phyloP scores from a whole-genome alignment of 2,113 vertebrate genomes.

The Eretmochelys imbricata region DNA sequence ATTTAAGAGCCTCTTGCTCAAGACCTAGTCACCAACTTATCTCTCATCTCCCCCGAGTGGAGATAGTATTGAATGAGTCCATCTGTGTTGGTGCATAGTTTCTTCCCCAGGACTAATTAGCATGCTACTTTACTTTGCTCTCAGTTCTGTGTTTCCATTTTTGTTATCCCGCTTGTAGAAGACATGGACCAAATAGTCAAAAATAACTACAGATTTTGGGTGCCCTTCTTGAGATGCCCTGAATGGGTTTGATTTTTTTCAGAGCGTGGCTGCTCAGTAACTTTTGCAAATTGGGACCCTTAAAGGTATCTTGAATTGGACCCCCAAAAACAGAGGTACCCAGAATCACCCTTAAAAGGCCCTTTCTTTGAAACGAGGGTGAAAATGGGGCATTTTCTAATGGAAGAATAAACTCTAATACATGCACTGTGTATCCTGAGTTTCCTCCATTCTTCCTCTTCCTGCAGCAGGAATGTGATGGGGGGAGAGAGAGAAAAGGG shows the following conservation, averaged over 20 bases:
- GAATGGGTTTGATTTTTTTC: neutral
- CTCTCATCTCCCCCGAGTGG: neutral
- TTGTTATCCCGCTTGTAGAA: neutral
- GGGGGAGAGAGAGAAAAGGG: neutral
- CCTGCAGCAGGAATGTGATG: neutral
- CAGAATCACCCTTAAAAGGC: neutral
- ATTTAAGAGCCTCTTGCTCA: neutral
- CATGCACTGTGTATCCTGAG: neutral
- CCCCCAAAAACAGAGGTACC: neutral
- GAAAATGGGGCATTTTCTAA: neutral
- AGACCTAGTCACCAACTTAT: neutral
- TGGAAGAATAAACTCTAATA: neutral
- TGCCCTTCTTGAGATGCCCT: neutral
- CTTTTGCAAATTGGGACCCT: neutral
- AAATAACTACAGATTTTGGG: neutral
- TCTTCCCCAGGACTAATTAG: neutral
- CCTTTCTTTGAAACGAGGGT: accelerated
- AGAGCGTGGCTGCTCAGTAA: neutral
- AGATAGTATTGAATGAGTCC: neutral
- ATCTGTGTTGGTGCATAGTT: neutral
- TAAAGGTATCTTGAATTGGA: neutral
- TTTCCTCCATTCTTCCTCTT: neutral
- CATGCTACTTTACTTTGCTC: neutral
- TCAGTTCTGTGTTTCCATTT: neutral
- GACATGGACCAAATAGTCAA: neutral